Conservation (phyloP, 2,888 invertebrate genomes). For the Netelia virgata region DNA sequence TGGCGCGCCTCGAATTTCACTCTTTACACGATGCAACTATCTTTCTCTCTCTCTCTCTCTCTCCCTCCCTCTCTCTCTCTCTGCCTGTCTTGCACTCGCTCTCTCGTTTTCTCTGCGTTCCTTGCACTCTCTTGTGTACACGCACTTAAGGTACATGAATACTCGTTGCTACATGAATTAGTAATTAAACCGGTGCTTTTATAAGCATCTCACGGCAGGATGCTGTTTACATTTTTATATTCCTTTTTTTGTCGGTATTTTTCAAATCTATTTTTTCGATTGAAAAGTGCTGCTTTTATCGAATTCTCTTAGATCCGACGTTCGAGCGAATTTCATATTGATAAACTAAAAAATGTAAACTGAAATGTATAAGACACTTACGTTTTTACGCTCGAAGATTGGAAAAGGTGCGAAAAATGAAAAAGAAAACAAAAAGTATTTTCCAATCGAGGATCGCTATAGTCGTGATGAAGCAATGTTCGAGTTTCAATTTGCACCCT, state of each 20-base stretch:
- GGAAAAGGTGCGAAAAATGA: too few relatives aligned
- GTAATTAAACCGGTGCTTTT: background rate
- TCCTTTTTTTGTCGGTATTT: background rate
- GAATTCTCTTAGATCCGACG: too few relatives aligned
- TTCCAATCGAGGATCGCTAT: too few relatives aligned
- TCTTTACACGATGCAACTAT: slow-evolving; percentile 66
- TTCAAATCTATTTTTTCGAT: background rate
- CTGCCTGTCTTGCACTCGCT: too few relatives aligned
- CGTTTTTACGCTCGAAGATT: too few relatives aligned
- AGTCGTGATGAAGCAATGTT: too few relatives aligned
- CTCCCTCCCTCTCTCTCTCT: slow-evolving; percentile 14
- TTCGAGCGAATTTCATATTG: too few relatives aligned
- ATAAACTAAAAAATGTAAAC: too few relatives aligned
- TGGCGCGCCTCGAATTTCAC: slow-evolving; percentile 76
- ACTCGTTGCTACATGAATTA: background rate
- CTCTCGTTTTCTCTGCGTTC: slow-evolving; percentile 17
- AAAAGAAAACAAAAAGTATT: too few relatives aligned
- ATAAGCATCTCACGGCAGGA: background rate
- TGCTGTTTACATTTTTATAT: background rate
- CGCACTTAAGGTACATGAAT: background rate
- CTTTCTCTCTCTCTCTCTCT: background rate
- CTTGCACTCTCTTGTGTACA: background rate
- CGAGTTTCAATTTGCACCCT: too few relatives aligned
- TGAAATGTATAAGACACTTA: too few relatives aligned
- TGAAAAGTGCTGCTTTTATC: too few relatives aligned